phyloP scores from a whole-genome alignment of 2,113 vertebrate genomes.

The Lepidothrix coronata region DNA sequence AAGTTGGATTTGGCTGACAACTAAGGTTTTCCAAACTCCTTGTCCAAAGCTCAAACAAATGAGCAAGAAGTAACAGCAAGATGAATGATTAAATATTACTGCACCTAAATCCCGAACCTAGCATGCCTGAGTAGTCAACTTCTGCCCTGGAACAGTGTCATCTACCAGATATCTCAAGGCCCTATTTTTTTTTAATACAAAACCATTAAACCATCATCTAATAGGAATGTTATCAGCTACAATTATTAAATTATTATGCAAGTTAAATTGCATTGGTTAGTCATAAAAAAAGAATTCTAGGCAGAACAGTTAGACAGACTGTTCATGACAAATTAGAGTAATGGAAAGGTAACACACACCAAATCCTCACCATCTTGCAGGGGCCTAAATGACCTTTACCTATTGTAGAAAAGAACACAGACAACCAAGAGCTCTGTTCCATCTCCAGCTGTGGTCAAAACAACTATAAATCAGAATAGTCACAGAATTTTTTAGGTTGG shows the following conservation, averaged over 20 bases:
- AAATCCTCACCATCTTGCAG: background rate
- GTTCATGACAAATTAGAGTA: background rate
- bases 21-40: background rate
- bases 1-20: background rate
- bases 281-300: background rate
- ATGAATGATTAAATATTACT: background rate
- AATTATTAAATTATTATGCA: background rate
- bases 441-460: background rate
- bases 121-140: background rate
- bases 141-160: background rate
- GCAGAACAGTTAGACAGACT: background rate
- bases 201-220: background rate
- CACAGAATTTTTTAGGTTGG: background rate
- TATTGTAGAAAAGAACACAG: background rate
- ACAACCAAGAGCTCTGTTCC: background rate
- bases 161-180: background rate
- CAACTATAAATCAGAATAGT: background rate
- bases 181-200: background rate
- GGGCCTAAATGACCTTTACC: background rate
- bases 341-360: background rate
- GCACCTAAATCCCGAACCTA: background rate
- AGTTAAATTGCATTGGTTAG: background rate
- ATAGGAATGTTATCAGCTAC: background rate
- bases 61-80: background rate
- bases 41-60: background rate